phyloP scores from a whole-genome alignment of 2,888 invertebrate genomes.

The Dusona sp. region DNA sequence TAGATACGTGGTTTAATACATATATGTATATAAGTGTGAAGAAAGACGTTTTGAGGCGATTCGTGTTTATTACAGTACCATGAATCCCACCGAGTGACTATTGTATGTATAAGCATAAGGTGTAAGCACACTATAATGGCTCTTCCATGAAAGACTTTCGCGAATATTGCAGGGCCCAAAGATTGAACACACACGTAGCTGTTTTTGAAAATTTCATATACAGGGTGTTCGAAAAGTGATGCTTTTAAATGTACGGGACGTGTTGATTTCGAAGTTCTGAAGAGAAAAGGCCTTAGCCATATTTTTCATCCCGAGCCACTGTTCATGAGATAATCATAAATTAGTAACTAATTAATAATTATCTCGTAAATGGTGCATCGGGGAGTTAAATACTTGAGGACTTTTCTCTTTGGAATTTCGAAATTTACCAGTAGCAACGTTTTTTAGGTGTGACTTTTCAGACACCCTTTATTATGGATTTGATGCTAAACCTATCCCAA shows the following conservation, averaged over 20 bases:
- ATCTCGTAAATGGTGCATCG: background rate
- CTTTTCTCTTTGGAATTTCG: background rate
- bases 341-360: background rate
- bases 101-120: conserved; percentile 9
- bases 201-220: background rate
- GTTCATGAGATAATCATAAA: background rate
- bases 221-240: background rate
- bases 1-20: background rate
- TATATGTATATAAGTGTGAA: background rate
- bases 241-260: background rate
- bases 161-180: conserved; percentile 1
- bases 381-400: background rate
- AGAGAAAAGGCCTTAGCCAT: background rate
- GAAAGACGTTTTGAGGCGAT: conserved; percentile 33
- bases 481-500: conserved; percentile 3
- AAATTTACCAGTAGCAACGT: background rate
- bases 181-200: conserved; percentile 31
- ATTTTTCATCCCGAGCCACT: background rate
- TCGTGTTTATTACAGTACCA: conserved; percentile 39
- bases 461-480: background rate
- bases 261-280: background rate
- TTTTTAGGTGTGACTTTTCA: background rate
- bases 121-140: background rate
- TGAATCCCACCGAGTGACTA: conserved; percentile 33
- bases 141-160: conserved; percentile 7